Conservation (phyloP, 92 coral and sea anemone species). For the Micromussa lordhowensis region DNA sequence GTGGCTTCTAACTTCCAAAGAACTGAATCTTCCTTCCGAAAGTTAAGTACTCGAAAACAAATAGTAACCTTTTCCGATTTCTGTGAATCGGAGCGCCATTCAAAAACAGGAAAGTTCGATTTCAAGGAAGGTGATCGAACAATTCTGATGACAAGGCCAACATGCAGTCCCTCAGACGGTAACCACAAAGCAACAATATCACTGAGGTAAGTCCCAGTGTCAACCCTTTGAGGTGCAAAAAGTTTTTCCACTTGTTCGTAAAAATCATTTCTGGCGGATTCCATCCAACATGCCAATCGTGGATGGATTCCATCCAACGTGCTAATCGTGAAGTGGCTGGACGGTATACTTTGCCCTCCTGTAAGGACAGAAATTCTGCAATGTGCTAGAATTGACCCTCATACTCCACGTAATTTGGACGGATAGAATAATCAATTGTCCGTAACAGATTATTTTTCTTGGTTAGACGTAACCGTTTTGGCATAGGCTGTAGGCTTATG, state of each 20-base stretch:
- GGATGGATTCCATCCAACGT: too few species aligned
- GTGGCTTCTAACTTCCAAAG: not conserved
- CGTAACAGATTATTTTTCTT: not conserved
- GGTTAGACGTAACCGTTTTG: conserved; percentile 12
- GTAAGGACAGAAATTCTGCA: conserved; percentile 60
- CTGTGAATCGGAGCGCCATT: conserved; percentile 26
- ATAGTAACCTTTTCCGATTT: conserved; percentile 31
- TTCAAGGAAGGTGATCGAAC: conserved; percentile 49
- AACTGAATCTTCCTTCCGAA: not conserved
- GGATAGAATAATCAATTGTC: conserved; percentile 6
- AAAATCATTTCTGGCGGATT: conserved; percentile 54
- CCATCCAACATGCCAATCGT: too few species aligned
- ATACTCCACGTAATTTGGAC: conserved; percentile 57
- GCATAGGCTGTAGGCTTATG: conserved; percentile 16
- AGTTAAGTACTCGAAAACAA: conserved; percentile 13
- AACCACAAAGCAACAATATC: conserved; percentile 51
- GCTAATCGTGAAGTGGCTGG: conserved; percentile 49
- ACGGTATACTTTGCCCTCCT: conserved; percentile 57
- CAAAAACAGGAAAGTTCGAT: conserved; percentile 59
- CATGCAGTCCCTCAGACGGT: conserved; percentile 43
- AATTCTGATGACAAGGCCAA: conserved; percentile 39
- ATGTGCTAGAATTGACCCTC: conserved; percentile 56
- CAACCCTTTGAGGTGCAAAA: not conserved
- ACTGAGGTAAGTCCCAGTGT: conserved; percentile 4
- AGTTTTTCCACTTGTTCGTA: conserved; percentile 34